Conservation (phyloP, 2,797 vertebrate genomes). For the Amblyraja radiata region DNA sequence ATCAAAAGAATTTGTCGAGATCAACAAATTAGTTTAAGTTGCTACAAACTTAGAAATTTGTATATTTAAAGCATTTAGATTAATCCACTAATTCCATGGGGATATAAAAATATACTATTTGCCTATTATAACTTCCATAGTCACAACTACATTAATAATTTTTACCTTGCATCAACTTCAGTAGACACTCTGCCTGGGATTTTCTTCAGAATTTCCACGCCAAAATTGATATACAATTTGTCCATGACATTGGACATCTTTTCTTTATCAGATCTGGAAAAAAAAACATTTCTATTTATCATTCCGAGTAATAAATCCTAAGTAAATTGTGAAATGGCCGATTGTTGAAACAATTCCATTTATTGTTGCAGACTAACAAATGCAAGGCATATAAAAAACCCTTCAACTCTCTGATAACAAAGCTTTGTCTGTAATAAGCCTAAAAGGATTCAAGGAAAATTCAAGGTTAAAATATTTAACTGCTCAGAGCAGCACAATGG, state of each 20-base stretch:
- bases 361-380: background rate
- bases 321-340: background rate
- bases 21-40: background rate
- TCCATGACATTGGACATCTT: constrained; percentile 82
- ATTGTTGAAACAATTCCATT: background rate
- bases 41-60: background rate
- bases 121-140: no score
- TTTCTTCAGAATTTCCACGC: constrained; percentile 88
- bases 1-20: background rate
- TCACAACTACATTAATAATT: background rate
- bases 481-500: background rate
- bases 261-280: constrained; percentile 70
- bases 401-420: background rate
- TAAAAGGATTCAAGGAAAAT: background rate
- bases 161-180: constrained; percentile 90
- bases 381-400: background rate
- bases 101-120: no score
- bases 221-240: constrained; percentile 89
- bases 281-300: background rate
- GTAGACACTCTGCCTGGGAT: constrained; percentile 93
- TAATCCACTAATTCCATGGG: background rate
- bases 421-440: background rate
- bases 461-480: background rate
- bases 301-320: background rate
- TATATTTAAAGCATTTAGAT: background rate